Evolutionary conservation across 2,113 vertebrate species (phyloP).

Genomic region (Tetrao urogallus): DNA sequence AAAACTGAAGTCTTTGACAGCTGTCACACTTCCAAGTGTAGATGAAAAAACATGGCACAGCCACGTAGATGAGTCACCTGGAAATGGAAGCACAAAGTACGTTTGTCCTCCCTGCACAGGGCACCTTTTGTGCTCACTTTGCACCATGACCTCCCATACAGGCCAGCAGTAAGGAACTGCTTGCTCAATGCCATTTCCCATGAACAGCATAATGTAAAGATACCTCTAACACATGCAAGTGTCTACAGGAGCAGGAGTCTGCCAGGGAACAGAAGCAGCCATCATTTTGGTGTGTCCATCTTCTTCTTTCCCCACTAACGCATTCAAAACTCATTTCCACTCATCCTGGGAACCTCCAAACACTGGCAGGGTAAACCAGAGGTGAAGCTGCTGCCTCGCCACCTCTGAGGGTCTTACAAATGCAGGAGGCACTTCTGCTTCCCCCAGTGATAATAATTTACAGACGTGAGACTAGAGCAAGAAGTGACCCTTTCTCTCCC

Average conservation of each 20-base stretch:
- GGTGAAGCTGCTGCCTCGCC: background rate
- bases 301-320: background rate
- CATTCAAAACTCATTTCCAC: no score
- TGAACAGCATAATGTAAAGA: background rate
- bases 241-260: background rate
- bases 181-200: background rate
- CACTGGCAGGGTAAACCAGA: background rate
- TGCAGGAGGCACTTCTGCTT: background rate
- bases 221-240: accelerated
- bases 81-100: background rate
- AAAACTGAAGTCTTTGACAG: background rate
- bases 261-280: background rate
- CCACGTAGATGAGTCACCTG: accelerated
- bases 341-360: background rate
- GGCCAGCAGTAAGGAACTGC: background rate
- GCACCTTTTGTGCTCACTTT: background rate
- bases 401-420: accelerated
- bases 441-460: background rate
- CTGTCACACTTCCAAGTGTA: background rate
- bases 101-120: no score
- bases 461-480: background rate
- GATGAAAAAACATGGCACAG: accelerated
- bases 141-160: accelerated
- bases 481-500: background rate
- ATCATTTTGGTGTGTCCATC: accelerated